A percentile compares a stretch with the other conserved stretches of the same genome.
These are phyloP conservation scores for Microplitis mediator DNA, from an alignment of 1,140 invertebrate species.

Conservation along the genomic window DNA sequence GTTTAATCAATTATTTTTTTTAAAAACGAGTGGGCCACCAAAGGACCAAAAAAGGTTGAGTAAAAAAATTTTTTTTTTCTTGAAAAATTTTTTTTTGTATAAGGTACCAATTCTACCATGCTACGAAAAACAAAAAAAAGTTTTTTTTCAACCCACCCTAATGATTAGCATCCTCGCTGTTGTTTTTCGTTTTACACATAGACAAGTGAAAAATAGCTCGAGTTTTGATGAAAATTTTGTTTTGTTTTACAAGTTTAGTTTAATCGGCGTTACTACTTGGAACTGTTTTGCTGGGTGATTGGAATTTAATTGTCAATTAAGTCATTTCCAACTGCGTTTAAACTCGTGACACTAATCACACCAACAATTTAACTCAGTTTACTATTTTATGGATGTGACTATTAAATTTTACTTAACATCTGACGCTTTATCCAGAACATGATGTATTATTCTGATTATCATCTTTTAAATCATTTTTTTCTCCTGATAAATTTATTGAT, in stretches of 20 bases:
- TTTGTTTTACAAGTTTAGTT: neutral
- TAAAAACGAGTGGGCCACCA: no score
- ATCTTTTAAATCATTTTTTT: neutral
- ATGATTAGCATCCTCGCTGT: no score
- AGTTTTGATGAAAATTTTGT: neutral
- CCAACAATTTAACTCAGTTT: neutral
- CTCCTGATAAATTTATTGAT: neutral
- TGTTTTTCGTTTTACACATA: no score
- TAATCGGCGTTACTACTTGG: conserved; percentile 2
- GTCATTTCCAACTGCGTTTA: neutral
- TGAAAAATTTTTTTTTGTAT: no score
- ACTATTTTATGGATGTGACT: neutral
- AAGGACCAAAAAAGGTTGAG: no score
- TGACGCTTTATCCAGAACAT: neutral
- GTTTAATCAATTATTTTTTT: no score
- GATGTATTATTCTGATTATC: neutral
- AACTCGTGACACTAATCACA: conserved; percentile 10
- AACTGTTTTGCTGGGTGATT: conserved; percentile 10
- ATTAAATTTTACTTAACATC: neutral
- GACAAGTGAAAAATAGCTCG: neutral
- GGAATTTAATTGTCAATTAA: conserved; percentile 24
- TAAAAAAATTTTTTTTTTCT: no score
- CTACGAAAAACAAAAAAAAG: no score
- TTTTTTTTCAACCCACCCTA: no score
- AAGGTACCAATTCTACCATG: no score